Percentiles rank a stretch among this genome's conserved stretches.
Conservation (phyloP, 2,888 invertebrate species). For the Rhodophaea formosa region DNA sequence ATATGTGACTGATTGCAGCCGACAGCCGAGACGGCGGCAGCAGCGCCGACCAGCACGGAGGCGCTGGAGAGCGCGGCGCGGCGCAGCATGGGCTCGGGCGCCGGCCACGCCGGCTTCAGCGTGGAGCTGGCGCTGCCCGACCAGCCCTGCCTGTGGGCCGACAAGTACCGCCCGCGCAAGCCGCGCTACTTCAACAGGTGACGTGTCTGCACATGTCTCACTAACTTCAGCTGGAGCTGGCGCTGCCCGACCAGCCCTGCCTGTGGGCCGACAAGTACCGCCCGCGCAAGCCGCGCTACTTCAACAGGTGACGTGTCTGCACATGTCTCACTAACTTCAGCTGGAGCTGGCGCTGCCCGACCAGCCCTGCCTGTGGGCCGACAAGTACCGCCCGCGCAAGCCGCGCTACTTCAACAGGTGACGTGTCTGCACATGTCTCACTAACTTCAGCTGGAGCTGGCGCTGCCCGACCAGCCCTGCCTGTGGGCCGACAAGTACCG, state of each 20-base stretch:
- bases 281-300: conserved; percentile 98
- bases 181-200: conserved; percentile 96
- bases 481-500: conserved; percentile 99
- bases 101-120: conserved; percentile 91
- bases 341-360: conserved; percentile 91
- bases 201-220: conserved; percentile 79
- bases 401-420: conserved; percentile 96
- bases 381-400: conserved; percentile 98
- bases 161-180: conserved; percentile 98
- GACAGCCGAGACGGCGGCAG: conserved; percentile 32
- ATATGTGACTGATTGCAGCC: too few relatives aligned
- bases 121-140: conserved; percentile 93
- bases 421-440: conserved; percentile 79
- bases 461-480: conserved; percentile 92
- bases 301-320: conserved; percentile 83
- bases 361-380: conserved; percentile 96
- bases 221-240: conserved; percentile 93
- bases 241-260: conserved; percentile 92
- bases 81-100: conserved; percentile 90
- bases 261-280: conserved; percentile 99
- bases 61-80: conserved; percentile 63
- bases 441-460: conserved; percentile 93
- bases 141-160: conserved; percentile 96
- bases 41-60: conserved; percentile 25
- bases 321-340: conserved; percentile 93